Base-by-base conservation (phyloP, 2,888 invertebrate species). In the Drosophila falleni region DNA sequence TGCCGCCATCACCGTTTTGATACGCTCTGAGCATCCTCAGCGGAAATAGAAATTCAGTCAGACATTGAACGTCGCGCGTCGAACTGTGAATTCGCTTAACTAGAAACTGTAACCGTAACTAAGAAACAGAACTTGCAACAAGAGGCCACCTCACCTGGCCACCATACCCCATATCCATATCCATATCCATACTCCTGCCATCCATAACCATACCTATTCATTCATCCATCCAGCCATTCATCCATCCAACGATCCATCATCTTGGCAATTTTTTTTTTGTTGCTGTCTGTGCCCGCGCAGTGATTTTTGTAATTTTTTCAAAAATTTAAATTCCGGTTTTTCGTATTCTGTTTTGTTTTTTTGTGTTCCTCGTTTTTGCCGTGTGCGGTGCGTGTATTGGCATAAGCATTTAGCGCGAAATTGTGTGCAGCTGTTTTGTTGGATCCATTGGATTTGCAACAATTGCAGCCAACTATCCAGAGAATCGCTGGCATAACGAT, bases 1-100 rank as follows among this genome's bases (percentile, higher is more conserved):
- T 29, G 65, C 37, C 49, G 50, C 66, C 58, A 53, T 29, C 55
- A 39, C 41, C 62, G 46, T 56, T 67, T 67, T 61, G 62, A 41
- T 64, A 73, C 73, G 70, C 74, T 66, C 37, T 46, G 81, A 75
- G 84, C 76, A 79, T 85, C 81, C 80, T 73, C 78, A 69, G 65
- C 85, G 81, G 81, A 80, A 85, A 83, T 78, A 75, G 69, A 78
- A 83, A 69, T 83, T 86, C 80, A 86, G 86, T 87, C 80, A 81
- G 78, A 74, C 54, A 80, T 49, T 68, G 86, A 78, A 83, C 86
- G 86, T 71, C 70, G 84, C 73, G 78, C 80, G 66, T 50, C 67
- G 69, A 77, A 74, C 77, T 80, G 74, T 78, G 63, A 71, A 75
- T 66, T 58, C 65, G 78, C 62, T 64, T 50, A 61, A 67, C 29